These are phyloP conservation scores for Pseudococcus jackbeardsleyi DNA, from an alignment of 2,888 invertebrate genomes.

Conservation along the genomic window DNA sequence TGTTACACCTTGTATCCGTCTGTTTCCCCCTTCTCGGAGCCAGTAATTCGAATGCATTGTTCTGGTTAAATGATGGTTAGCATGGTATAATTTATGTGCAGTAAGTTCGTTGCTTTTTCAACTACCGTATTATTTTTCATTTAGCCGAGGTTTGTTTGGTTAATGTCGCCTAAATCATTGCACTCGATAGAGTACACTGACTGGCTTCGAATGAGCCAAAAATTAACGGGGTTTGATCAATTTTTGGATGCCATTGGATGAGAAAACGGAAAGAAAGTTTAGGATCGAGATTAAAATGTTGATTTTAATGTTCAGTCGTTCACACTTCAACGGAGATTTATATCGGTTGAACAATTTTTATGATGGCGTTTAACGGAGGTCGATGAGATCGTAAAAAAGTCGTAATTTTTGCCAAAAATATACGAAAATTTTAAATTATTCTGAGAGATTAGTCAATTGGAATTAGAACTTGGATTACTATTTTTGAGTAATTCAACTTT, in stretches of 20 bases:
- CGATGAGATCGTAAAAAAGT: not conserved
- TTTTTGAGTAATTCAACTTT: too few relatives aligned
- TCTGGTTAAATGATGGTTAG: constrained; percentile 24
- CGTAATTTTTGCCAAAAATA: not conserved
- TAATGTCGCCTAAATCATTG: constrained; percentile 4
- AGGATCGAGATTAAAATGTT: not conserved
- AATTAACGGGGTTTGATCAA: not conserved
- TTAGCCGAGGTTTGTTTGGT: constrained; percentile 5
- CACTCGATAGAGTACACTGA: not conserved
- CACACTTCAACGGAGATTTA: not conserved
- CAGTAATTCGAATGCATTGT: constrained; percentile 19
- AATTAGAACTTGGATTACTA: too few relatives aligned
- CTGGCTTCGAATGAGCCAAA: not conserved
- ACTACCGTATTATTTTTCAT: not conserved
- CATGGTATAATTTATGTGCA: not conserved
- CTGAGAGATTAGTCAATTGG: not conserved
- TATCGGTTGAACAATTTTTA: not conserved
- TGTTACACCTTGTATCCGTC: constrained; percentile 11
- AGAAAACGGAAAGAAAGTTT: not conserved
- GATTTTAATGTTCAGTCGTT: not conserved
- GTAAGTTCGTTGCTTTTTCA: constrained; percentile 4
- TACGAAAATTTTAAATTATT: not conserved
- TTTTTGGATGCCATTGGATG: not conserved
- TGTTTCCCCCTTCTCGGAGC: not conserved
- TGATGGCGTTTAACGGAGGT: not conserved